Percentiles rank a stretch among this genome's conserved stretches.
These are phyloP conservation scores for Setophaga kirtlandii DNA, from an alignment of 2,113 vertebrate genomes.

Conservation along the genomic window DNA sequence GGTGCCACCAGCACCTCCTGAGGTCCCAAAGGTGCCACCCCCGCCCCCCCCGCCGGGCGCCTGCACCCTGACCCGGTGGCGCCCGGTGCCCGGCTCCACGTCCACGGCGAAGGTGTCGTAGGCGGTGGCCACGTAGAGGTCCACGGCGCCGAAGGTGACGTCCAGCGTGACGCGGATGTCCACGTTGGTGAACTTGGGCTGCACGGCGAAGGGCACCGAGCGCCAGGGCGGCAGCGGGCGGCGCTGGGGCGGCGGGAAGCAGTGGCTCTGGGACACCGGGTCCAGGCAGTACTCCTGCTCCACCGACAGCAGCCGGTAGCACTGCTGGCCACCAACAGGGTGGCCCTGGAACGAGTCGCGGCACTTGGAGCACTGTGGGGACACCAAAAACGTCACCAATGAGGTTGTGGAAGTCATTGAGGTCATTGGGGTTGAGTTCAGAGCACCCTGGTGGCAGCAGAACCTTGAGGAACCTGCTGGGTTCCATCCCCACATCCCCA, in stretches of 20 bases:
- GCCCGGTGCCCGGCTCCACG: no score
- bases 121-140: background rate
- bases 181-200: background rate
- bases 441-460: background rate
- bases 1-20: accelerated
- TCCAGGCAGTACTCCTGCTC: background rate
- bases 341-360: background rate
- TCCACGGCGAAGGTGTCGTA: background rate
- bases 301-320: background rate
- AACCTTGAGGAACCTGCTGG: background rate
- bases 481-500: background rate
- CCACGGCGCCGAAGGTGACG: background rate
- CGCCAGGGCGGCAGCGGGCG: background rate
- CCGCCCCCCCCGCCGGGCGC: no score
- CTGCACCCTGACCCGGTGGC: no score
- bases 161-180: background rate
- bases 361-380: background rate
- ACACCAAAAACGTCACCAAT: no score
- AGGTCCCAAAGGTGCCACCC: no score
- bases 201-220: background rate
- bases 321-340: background rate
- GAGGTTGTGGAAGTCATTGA: no score
- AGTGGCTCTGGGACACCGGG: background rate
- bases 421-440: no score
- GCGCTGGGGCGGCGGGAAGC: background rate